These are phyloP conservation scores for Psilanteris sp. DNA, from an alignment of 1,140 invertebrate genomes.

Conservation along the genomic window DNA sequence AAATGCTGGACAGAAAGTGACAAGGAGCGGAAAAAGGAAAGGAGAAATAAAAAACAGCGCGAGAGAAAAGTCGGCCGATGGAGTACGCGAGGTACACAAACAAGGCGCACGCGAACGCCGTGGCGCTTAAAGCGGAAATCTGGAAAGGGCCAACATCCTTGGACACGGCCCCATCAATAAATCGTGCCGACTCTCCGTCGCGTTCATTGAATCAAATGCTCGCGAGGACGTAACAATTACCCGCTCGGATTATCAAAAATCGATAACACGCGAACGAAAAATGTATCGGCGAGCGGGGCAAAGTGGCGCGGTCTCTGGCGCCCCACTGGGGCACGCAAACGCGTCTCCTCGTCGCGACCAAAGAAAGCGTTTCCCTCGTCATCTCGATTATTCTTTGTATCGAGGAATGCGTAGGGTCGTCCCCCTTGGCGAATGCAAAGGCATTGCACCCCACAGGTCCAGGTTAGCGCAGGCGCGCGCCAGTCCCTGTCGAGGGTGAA, in stretches of 20 bases:
- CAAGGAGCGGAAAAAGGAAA: not conserved
- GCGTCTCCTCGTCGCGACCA: slow-evolving; percentile 10
- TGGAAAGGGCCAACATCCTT: too few relatives aligned
- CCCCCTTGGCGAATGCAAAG: slow-evolving; percentile 52
- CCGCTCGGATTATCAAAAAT: slow-evolving; percentile 39
- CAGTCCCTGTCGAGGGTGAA: slow-evolving; percentile 68
- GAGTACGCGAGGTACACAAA: too few relatives aligned
- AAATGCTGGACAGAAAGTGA: not conserved
- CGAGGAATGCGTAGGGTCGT: slow-evolving; percentile 55
- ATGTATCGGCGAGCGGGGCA: slow-evolving; percentile 42
- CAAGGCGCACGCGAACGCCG: too few relatives aligned
- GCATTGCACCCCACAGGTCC: slow-evolving; percentile 61
- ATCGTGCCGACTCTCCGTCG: not conserved
- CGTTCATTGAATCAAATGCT: slow-evolving; percentile 5
- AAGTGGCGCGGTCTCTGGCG: slow-evolving; percentile 4
- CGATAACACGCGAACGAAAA: slow-evolving; percentile 36
- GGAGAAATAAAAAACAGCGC: not conserved
- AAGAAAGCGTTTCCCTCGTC: slow-evolving; percentile 39
- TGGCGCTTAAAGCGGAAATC: too few relatives aligned
- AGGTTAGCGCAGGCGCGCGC: slow-evolving; percentile 57
- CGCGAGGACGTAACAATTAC: slow-evolving; percentile 28
- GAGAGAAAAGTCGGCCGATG: too few relatives aligned
- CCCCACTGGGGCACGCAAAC: not conserved
- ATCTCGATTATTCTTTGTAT: slow-evolving; percentile 61
- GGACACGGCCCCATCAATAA: not conserved